These are phyloP conservation scores for Magallana nippona DNA, from an alignment of 2,888 invertebrate species.

Conservation along the genomic window DNA sequence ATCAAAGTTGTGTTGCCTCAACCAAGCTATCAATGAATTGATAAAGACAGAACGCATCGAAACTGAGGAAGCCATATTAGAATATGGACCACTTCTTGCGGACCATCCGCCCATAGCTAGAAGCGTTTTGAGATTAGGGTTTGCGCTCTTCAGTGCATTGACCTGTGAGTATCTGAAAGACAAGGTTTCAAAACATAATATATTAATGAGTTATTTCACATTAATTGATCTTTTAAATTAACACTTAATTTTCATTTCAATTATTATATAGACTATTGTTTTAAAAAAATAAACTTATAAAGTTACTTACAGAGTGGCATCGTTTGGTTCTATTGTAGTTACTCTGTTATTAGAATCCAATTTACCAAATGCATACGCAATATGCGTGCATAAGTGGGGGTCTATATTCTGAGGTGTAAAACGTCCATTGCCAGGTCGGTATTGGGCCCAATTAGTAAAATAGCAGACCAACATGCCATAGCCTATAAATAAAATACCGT, in stretches of 20 bases:
- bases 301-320: too few relatives aligned
- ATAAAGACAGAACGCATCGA: background rate
- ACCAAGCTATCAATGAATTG: background rate
- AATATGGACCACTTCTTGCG: background rate
- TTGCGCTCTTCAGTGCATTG: background rate
- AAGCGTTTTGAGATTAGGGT: background rate
- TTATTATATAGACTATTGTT: too few relatives aligned
- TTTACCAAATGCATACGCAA: slow-evolving; percentile 99
- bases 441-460: slow-evolving; percentile 99
- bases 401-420: slow-evolving; percentile 95
- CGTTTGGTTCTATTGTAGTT: too few relatives aligned
- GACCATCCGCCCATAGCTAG: slow-evolving; percentile 11
- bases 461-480: slow-evolving; percentile 86
- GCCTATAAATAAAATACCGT: too few relatives aligned
- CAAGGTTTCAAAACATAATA: too few relatives aligned
- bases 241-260: too few relatives aligned
- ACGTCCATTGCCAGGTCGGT: slow-evolving; percentile 93
- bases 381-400: slow-evolving; percentile 95
- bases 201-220: too few relatives aligned
- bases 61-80: background rate
- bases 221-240: too few relatives aligned
- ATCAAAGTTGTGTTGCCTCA: background rate
- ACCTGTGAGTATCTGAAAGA: background rate
- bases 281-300: too few relatives aligned
- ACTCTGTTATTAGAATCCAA: slow-evolving; percentile 81